Base-by-base conservation (phyloP, 2,888 invertebrate species). In the Gryllus longicercus region DNA sequence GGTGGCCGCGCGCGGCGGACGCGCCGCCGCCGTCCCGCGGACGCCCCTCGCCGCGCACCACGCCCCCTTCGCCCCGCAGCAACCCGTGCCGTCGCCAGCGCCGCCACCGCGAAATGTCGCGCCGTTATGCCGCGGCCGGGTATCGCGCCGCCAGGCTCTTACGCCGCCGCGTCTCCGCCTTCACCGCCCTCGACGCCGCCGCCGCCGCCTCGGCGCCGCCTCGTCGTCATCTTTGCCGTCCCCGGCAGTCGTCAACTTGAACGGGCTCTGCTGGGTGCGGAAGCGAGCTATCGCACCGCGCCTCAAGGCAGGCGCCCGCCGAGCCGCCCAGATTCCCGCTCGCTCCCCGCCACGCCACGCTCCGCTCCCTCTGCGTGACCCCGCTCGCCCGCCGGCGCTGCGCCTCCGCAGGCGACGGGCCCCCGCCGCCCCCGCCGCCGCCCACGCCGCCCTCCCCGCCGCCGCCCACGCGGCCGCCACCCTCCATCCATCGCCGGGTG, bases 401-500 rank as follows among this genome's bases (percentile, higher is more conserved):
- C 63, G 63, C 5, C 14, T 63, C 63, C 14, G 63, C 63, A 16
- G 14, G 16, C 16, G 63, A 18, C 14, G 16, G 18, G 18, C 16
- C 18, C 2, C 63, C 63, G 63, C 63, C 18, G 2, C 63, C 14
- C 1, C 12, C 51, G 51, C 51, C 12, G 21, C 21, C 21, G 21
- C 21, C 21, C n/a, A n/a, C n/a, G n/a, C n/a, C 63, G 3, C 3
- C 63, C 63, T 0, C 14, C 63, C 63, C 21, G 14, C 63, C 63
- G 14, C 16, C 63, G 2, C 5, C 16, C 63, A 16, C 63, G 14
- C 63, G 14, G 14, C 63, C 2, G 5, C 63, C 63, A 63, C 14
- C 63, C 63, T 63, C 63, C 63, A 63, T 63, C 63, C 63, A 63
- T 63, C 63, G 63, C 63, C 63, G 63, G 18, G 63, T 63, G 63